Conservation (phyloP, 2,113 vertebrate genomes). For the Clarias macrocephalus region DNA sequence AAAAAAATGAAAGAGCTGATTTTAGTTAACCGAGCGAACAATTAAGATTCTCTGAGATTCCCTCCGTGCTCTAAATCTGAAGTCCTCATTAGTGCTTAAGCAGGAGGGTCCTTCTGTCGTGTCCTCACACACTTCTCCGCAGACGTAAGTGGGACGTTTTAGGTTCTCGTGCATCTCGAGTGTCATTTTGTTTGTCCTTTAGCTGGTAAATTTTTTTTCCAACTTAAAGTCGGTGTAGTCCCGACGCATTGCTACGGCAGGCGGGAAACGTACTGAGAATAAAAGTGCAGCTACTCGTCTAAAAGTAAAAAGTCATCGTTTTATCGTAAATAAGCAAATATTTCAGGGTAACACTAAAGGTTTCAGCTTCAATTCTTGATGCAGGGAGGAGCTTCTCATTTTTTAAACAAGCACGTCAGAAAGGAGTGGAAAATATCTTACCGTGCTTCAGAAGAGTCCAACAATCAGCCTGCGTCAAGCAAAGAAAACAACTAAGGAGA, state of each 20-base stretch:
- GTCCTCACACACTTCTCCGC: constrained; percentile 11
- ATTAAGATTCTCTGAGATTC: constrained; percentile 25
- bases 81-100: not conserved
- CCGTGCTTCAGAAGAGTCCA: no score
- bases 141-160: not conserved
- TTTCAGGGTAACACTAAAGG: no score
- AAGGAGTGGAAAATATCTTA: no score
- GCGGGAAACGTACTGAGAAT: not conserved
- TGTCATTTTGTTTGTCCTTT: not conserved
- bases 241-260: not conserved
- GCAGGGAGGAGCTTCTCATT: no score
- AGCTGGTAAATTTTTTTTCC: not conserved
- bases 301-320: not conserved
- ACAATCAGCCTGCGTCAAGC: no score
- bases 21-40: not conserved
- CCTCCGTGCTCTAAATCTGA: not conserved
- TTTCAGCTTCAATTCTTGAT: no score
- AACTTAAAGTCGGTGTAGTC: not conserved
- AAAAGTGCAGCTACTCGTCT: not conserved
- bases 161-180: not conserved
- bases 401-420: no score
- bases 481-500: no score
- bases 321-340: no score
- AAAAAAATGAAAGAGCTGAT: not conserved
- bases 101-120: not conserved